Percentiles rank a stretch among this genome's conserved stretches.
Conservation (phyloP, 2,888 invertebrate species). For the Lomographa bimaculata region DNA sequence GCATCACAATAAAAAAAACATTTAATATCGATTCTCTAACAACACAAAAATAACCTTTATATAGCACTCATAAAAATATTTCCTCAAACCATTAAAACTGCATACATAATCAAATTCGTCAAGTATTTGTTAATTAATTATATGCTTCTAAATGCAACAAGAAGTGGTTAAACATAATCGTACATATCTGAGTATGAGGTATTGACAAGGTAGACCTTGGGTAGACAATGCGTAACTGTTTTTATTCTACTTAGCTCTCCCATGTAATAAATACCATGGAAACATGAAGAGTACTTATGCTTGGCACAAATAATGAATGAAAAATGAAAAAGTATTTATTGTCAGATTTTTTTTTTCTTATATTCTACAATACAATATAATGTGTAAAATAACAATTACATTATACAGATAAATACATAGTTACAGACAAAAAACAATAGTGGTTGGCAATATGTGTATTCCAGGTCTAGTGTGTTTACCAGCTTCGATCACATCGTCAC, state of each 20-base stretch:
- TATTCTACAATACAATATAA: too few species aligned
- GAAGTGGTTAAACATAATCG: too few species aligned
- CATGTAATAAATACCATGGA: constrained; percentile 9
- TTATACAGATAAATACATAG: too few species aligned
- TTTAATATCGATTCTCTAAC: constrained; percentile 7
- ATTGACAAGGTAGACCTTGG: constrained; percentile 25
- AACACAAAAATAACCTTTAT: constrained; percentile 4
- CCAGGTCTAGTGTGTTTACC: too few species aligned
- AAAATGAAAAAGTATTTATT: too few species aligned
- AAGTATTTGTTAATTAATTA: constrained; percentile 14
- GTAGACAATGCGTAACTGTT: constrained; percentile 27
- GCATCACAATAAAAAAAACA: constrained; percentile 2
- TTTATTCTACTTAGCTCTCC: constrained; percentile 20
- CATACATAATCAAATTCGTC: constrained; percentile 10
- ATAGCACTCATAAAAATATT: constrained; percentile 11
- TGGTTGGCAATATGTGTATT: too few species aligned
- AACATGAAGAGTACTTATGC: constrained; percentile 1
- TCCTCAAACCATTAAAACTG: constrained; percentile 9
- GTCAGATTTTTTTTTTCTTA: too few species aligned
- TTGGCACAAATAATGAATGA: constrained; percentile 16
- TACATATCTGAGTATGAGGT: constrained; percentile 4
- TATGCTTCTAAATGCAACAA: too few species aligned
- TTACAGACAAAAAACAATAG: too few species aligned
- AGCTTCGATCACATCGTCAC: too few species aligned
- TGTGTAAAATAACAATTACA: too few species aligned